Conservation (phyloP, 2,797 vertebrate species). For the Pelodytes ibericus region DNA sequence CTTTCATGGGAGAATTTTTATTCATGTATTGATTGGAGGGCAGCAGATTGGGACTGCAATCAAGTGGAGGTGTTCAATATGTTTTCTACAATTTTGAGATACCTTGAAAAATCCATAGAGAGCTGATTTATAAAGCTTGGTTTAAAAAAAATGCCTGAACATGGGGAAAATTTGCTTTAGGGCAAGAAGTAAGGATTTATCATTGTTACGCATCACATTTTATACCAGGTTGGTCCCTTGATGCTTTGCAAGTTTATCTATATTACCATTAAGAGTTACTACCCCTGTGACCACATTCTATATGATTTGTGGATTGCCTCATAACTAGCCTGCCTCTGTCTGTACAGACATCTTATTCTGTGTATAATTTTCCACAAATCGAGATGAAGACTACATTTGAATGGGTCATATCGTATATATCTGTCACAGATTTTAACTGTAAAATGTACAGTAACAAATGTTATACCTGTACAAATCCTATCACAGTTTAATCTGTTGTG, state of each 20-base stretch:
- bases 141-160: constrained; percentile 43
- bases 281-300: constrained; percentile 33
- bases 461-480: no score
- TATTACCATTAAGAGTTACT: constrained; percentile 49
- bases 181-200: constrained; percentile 56
- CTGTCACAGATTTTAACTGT: no score
- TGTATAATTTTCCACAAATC: constrained; percentile 6
- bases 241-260: constrained; percentile 47
- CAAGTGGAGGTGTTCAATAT: constrained; percentile 56
- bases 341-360: constrained; percentile 13
- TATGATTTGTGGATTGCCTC: constrained; percentile 20
- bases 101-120: constrained; percentile 55
- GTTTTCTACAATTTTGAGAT: constrained; percentile 57
- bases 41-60: constrained; percentile 55
- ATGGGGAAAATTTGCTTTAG: constrained; percentile 54
- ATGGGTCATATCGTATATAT: no score
- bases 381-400: neutral
- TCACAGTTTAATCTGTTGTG: no score
- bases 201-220: constrained; percentile 53
- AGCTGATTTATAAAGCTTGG: constrained; percentile 55
- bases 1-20: constrained; percentile 68
- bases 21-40: constrained; percentile 64
- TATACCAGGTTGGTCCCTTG: constrained; percentile 47
- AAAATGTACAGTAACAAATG: no score
- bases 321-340: constrained; percentile 12